These are phyloP conservation scores for Amphiprion percula DNA, from an alignment of 2,113 vertebrate genomes.

Conservation along the genomic window DNA sequence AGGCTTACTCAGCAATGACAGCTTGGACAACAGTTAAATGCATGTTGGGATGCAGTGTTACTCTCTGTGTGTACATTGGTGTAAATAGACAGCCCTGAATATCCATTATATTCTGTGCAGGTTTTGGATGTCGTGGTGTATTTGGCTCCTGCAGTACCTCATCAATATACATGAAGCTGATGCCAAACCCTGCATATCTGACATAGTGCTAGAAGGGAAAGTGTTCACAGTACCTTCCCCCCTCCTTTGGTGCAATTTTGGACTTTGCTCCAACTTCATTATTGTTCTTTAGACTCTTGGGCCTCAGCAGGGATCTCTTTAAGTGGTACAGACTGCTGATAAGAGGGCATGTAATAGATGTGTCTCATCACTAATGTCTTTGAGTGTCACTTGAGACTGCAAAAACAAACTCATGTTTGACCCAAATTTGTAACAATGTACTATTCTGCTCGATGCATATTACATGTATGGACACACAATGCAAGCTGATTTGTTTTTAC, in stretches of 20 bases:
- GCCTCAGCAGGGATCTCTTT: slow-evolving; percentile 34
- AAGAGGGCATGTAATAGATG: slow-evolving; percentile 31
- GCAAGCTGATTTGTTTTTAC: neutral
- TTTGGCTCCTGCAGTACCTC: slow-evolving; percentile 6
- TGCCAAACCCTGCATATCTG: slow-evolving; percentile 1
- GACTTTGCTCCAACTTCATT: slow-evolving; percentile 50
- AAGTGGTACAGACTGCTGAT: slow-evolving; percentile 37
- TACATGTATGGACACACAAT: neutral
- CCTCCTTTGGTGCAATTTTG: slow-evolving; percentile 21
- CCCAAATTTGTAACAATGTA: neutral
- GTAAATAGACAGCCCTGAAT: slow-evolving; percentile 48
- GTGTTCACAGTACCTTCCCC: slow-evolving; percentile 5
- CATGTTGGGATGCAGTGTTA: slow-evolving; percentile 64
- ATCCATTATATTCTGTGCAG: slow-evolving; percentile 46
- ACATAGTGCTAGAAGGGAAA: neutral
- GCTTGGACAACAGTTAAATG: slow-evolving; percentile 72
- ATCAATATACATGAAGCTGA: slow-evolving; percentile 30
- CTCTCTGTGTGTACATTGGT: slow-evolving; percentile 39
- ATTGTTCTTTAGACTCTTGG: slow-evolving; percentile 65
- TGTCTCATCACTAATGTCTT: neutral
- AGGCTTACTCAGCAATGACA: slow-evolving; percentile 50
- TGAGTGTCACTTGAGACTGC: neutral
- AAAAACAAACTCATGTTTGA: neutral
- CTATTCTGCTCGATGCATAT: neutral
- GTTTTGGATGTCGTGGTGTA: slow-evolving; percentile 17